A percentile compares a stretch with the other conserved stretches of the same genome.
Evolutionary conservation across 2,113 vertebrate species (phyloP).

Genomic region (Oncorhynchus kisutch): DNA sequence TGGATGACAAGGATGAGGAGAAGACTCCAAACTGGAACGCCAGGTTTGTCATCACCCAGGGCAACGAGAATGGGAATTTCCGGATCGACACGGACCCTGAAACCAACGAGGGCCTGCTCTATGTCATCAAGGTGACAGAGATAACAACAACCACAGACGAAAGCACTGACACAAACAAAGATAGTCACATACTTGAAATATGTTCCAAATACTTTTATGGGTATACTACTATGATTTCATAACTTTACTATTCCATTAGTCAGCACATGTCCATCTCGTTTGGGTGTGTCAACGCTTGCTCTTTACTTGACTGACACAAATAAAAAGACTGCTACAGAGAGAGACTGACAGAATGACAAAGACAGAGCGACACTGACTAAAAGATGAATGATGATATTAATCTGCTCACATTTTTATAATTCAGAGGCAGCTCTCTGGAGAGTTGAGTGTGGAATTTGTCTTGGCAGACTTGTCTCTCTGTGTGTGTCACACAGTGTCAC

Average conservation of each 20-base stretch:
- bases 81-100: slow-evolving; percentile 78
- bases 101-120: slow-evolving; percentile 81
- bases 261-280: too few relatives aligned
- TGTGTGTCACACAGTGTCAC: neutral
- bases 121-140: slow-evolving; percentile 78
- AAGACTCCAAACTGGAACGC: slow-evolving; percentile 70
- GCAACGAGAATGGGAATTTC: slow-evolving; percentile 81
- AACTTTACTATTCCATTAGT: too few relatives aligned
- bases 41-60: slow-evolving; percentile 75
- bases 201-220: neutral
- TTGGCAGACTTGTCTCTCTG: neutral
- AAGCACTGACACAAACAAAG: neutral
- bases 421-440: slow-evolving; percentile 5
- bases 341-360: neutral
- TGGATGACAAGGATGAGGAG: slow-evolving; percentile 76
- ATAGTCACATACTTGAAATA: neutral
- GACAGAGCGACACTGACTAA: neutral
- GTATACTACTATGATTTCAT: too few relatives aligned
- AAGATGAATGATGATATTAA: neutral
- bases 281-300: too few relatives aligned
- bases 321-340: neutral
- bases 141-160: neutral
- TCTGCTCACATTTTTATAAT: neutral
- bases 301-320: neutral
- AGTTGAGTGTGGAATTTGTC: neutral